These are phyloP conservation scores for Phoxinus phoxinus DNA, from an alignment of 2,113 vertebrate species.

Conservation along the genomic window DNA sequence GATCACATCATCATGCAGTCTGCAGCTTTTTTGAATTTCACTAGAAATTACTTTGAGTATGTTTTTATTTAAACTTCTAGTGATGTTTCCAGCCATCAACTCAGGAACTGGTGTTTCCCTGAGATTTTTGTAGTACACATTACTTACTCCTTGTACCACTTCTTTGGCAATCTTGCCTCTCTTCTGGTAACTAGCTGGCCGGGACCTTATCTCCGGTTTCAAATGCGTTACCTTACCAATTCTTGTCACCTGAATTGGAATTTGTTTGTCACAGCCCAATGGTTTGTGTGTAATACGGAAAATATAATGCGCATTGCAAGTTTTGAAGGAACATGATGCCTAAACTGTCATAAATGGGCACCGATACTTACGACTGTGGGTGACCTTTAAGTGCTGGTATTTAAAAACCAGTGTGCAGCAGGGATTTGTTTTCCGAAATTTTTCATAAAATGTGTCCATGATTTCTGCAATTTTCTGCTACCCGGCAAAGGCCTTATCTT, in stretches of 20 bases:
- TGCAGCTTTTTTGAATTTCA: background rate
- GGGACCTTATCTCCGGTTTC: background rate
- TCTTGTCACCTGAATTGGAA: too few relatives aligned
- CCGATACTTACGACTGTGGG: background rate
- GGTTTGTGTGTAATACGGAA: background rate
- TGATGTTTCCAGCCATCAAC: slow-evolving; percentile 10
- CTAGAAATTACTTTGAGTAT: background rate
- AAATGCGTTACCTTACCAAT: background rate
- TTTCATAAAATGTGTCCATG: background rate
- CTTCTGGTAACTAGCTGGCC: background rate
- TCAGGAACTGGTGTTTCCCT: slow-evolving; percentile 10
- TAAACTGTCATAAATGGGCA: background rate
- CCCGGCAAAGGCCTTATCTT: background rate
- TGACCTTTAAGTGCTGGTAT: background rate
- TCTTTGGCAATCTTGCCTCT: slow-evolving; percentile 17
- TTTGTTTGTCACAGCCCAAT: background rate
- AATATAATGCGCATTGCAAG: background rate
- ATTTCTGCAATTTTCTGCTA: background rate
- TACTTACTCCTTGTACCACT: background rate
- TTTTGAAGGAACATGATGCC: background rate
- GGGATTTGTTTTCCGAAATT: background rate
- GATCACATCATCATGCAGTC: background rate
- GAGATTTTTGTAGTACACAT: background rate
- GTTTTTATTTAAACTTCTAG: slow-evolving; percentile 6
- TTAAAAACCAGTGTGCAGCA: background rate